Evolutionary conservation across 2,113 vertebrate genomes (phyloP).

Genomic region (Scalopus aquaticus): DNA sequence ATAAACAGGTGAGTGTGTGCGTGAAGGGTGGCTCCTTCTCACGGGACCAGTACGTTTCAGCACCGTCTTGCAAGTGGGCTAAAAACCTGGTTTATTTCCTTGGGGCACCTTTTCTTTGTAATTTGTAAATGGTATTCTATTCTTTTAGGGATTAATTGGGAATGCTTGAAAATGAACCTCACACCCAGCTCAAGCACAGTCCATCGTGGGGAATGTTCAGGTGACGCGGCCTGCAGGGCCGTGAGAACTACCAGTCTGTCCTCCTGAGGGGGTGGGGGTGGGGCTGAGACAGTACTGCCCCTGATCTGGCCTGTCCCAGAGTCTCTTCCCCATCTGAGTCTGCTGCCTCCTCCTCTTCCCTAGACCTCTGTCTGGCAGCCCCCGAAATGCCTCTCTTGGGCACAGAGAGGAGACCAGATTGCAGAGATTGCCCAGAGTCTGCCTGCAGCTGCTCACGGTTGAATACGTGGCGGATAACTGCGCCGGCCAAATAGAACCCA

Average conservation of each 20-base stretch:
- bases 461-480: not conserved
- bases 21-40: not conserved
- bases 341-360: not conserved
- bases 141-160: no score
- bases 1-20: no score
- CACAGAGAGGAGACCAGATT: not conserved
- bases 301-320: not conserved
- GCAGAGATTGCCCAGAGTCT: not conserved
- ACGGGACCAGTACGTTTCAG: not conserved
- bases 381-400: not conserved
- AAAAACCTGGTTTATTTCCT: not conserved
- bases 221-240: rapidly evolving
- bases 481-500: not conserved
- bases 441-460: not conserved
- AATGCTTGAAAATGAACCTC: not conserved
- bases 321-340: not conserved
- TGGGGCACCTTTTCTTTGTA: not conserved
- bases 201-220: not conserved
- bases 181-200: not conserved
- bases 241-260: not conserved
- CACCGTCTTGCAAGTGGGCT: not conserved
- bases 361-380: not conserved
- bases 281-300: not conserved
- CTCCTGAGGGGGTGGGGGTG: not conserved
- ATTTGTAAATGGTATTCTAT: no score